Conservation (phyloP, 2,797 vertebrate species). For the Rhinogobio ventralis region DNA sequence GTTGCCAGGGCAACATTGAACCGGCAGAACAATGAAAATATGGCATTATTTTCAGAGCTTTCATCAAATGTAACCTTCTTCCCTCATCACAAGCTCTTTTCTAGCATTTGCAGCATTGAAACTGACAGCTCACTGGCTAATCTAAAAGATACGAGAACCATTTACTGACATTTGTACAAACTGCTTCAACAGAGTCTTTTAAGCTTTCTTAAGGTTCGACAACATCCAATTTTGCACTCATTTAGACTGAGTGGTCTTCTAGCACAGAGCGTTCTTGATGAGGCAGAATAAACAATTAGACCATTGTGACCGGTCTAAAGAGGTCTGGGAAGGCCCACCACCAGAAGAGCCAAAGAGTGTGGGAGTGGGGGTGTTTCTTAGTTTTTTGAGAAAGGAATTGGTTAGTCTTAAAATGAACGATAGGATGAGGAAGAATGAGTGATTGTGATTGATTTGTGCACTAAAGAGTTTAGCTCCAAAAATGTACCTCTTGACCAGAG, state of each 20-base stretch:
- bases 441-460: constrained; percentile 39
- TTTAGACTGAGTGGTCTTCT: constrained; percentile 29
- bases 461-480: constrained; percentile 38
- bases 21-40: constrained; percentile 81
- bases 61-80: constrained; percentile 61
- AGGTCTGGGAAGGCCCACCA: constrained; percentile 39
- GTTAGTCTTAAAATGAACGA: constrained; percentile 15
- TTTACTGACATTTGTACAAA: constrained; percentile 57
- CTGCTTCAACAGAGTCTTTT: constrained; percentile 38
- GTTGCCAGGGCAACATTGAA: constrained; percentile 82
- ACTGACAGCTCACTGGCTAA: constrained; percentile 53
- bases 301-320: constrained; percentile 31
- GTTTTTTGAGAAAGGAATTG: not conserved
- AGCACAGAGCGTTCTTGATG: not conserved
- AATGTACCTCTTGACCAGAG: constrained; percentile 47
- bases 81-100: constrained; percentile 54
- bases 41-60: constrained; percentile 66
- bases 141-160: constrained; percentile 48
- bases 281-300: constrained; percentile 34
- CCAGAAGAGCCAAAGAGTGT: constrained; percentile 17
- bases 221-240: constrained; percentile 32
- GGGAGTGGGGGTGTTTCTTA: not conserved
- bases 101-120: constrained; percentile 46
- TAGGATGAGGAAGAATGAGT: constrained; percentile 11
- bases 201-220: not conserved